Evolutionary conservation across 2,113 vertebrate genomes (phyloP).

Genomic region (Pygoscelis adeliae): DNA sequence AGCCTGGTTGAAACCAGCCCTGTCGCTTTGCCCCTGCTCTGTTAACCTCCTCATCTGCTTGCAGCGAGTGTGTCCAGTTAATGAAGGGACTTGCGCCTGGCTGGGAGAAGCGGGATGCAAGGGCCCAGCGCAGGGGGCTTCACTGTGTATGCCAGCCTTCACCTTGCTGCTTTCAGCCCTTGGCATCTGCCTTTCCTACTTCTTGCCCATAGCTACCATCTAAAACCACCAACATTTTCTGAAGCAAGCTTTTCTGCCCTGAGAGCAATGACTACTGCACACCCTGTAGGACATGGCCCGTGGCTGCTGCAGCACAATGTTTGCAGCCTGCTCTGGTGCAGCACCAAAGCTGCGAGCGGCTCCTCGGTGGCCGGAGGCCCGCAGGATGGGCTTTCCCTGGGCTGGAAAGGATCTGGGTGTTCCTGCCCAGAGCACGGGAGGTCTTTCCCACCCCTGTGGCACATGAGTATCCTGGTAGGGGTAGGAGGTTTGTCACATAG

Average conservation of each 20-base stretch:
- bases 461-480: too few species aligned
- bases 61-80: background rate
- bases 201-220: background rate
- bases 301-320: background rate
- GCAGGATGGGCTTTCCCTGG: background rate
- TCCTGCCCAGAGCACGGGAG: too few species aligned
- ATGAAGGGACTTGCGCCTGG: background rate
- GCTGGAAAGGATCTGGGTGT: background rate
- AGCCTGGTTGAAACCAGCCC: background rate
- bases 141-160: background rate
- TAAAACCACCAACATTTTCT: background rate
- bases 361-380: rapidly evolving
- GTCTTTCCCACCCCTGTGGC: background rate
- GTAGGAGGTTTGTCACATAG: background rate
- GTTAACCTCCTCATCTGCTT: background rate
- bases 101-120: background rate
- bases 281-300: rapidly evolving
- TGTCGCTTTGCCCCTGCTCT: background rate
- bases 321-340: background rate
- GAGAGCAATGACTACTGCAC: background rate
- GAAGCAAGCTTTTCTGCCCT: background rate
- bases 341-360: background rate
- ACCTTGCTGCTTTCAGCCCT: background rate
- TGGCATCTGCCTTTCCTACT: background rate
- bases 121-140: background rate